These are phyloP conservation scores for Megaptera novaeangliae DNA, from an alignment of 2,113 vertebrate genomes.

Conservation along the genomic window DNA sequence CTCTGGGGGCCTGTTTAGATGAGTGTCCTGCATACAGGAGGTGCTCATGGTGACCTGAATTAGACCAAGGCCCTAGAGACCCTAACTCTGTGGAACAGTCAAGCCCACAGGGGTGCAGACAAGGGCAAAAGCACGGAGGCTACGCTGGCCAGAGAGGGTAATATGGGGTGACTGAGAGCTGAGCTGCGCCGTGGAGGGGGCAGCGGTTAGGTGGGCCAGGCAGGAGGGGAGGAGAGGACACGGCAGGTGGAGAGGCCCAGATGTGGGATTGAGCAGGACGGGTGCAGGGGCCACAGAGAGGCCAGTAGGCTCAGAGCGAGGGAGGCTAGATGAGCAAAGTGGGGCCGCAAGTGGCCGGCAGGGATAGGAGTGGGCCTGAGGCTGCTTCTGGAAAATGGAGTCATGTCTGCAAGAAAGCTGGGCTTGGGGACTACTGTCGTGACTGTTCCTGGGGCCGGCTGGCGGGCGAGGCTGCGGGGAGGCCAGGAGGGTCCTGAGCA, in stretches of 20 bases:
- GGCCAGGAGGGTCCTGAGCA: too few relatives aligned
- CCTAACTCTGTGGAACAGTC: background rate
- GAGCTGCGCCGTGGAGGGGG: background rate
- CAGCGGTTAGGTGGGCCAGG: background rate
- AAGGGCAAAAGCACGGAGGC: background rate
- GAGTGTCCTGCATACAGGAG: background rate
- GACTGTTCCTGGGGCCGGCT: background rate
- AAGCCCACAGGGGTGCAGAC: too few relatives aligned
- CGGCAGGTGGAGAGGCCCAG: background rate
- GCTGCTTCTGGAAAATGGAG: background rate
- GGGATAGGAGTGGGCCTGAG: background rate
- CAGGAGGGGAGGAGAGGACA: background rate
- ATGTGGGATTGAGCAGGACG: background rate
- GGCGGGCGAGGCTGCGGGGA: background rate
- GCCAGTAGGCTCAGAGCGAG: background rate
- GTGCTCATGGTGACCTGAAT: background rate
- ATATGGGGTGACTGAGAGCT: too few relatives aligned
- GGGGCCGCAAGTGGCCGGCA: rapidly evolving
- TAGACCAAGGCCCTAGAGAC: background rate
- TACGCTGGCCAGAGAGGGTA: background rate
- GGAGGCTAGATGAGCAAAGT: background rate
- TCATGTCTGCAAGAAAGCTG: background rate
- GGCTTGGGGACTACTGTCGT: background rate
- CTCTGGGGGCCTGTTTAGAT: background rate
- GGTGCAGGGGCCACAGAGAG: background rate